Conservation (phyloP, 2,113 vertebrate genomes). For the Paracanthobrama guichenoti region DNA sequence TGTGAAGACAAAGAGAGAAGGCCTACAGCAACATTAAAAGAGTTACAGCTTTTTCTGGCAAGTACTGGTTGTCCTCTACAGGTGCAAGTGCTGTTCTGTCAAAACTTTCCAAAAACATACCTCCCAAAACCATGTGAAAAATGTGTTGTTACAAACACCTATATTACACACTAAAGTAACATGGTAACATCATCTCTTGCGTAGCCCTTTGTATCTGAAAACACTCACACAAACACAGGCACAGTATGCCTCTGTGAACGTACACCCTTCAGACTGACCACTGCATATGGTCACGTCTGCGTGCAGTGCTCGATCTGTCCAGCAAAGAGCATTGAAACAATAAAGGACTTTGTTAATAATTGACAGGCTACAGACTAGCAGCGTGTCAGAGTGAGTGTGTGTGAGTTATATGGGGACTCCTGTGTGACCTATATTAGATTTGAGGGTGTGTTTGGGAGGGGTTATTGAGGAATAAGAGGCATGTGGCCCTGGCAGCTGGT, state of each 20-base stretch:
- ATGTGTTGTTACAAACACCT: no score
- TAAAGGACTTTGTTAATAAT: background rate
- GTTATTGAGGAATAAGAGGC: background rate
- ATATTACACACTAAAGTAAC: background rate
- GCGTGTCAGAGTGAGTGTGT: background rate
- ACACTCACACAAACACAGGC: background rate
- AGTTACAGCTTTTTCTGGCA: no score
- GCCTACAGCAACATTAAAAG: no score
- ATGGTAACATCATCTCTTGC: background rate
- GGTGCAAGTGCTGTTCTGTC: no score
- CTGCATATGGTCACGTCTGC: background rate
- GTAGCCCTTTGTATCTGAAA: background rate
- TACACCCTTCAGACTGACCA: background rate
- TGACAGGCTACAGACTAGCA: background rate
- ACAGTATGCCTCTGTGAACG: background rate
- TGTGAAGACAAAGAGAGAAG: no score
- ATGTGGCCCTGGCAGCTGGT: slow-evolving; percentile 7
- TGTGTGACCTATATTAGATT: slow-evolving; percentile 18
- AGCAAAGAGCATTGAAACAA: background rate
- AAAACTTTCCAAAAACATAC: no score
- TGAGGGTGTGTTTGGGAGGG: background rate
- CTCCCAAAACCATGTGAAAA: no score
- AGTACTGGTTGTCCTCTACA: no score
- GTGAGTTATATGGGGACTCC: background rate
- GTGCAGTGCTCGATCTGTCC: background rate